phyloP scores from a whole-genome alignment of 2,888 invertebrate genomes.

The Bedellia somnulentella region DNA sequence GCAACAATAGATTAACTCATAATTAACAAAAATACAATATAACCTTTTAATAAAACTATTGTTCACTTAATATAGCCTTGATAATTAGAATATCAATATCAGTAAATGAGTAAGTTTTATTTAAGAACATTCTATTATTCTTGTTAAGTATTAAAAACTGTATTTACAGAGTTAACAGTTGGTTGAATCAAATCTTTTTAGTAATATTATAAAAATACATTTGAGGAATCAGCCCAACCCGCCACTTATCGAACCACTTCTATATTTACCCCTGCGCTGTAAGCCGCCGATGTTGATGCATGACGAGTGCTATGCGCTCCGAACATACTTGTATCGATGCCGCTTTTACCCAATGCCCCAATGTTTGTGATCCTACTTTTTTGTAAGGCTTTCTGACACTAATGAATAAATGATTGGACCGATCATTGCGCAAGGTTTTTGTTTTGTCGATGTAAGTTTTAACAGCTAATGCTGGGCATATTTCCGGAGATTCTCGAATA shows the following conservation, averaged over 20 bases:
- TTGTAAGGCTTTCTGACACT: constrained; percentile 1
- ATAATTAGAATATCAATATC: too few relatives aligned
- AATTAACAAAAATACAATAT: too few relatives aligned
- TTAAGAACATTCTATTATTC: too few relatives aligned
- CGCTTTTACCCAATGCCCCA: constrained; percentile 2
- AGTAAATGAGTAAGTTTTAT: too few relatives aligned
- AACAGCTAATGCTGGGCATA: constrained; percentile 3
- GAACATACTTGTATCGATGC: constrained; percentile 1
- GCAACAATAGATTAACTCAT: too few relatives aligned
- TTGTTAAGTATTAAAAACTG: too few relatives aligned
- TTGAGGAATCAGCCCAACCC: not conserved
- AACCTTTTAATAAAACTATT: too few relatives aligned
- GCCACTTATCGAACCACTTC: not conserved
- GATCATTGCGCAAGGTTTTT: not conserved
- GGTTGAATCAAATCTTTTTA: too few relatives aligned
- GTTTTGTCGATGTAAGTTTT: not conserved
- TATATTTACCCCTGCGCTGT: not conserved
- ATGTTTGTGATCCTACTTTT: not conserved
- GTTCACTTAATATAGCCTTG: too few relatives aligned
- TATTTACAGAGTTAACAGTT: too few relatives aligned
- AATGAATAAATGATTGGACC: not conserved
- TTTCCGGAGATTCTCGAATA: not conserved
- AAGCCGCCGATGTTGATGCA: not conserved
- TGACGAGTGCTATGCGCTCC: constrained; percentile 1
- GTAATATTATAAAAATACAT: too few relatives aligned